Base-by-base conservation (phyloP, 1,140 invertebrate genomes). In the Lucilia sericata region DNA sequence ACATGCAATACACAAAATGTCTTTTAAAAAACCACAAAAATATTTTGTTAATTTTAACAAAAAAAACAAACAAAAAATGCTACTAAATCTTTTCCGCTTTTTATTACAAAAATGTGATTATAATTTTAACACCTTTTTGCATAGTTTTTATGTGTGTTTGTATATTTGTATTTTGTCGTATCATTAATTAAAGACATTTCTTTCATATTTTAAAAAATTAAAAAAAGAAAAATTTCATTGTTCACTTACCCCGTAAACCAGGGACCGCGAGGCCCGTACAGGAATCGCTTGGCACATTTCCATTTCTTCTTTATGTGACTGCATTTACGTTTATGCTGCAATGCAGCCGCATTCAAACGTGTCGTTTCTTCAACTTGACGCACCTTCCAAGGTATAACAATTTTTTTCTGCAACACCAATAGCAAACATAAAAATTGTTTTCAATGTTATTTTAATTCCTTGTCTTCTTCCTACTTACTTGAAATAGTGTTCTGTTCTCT, bases 401-500 rank as follows among this genome's bases (percentile, higher is more conserved):
- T 92, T 87, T 93, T 92, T 55, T 89, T 91, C 93, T 93, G 87
- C n/a, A n/a, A n/a, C n/a, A n/a, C n/a, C n/a, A n/a, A n/a, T n/a
- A 76, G 17, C 12, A 42, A 76, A 60, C 5, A 60, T 21, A 51
- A 2, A 51, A 14, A 76, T 76, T 76, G 14, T 76, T 76, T 81
- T 60, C 51, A 51, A 70, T 12, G 19, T 14, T 65, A 30, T 36
- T n/a, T n/a, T 19, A 55, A 14, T 55, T 14, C 8, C 17, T 55
- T 10, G 42, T 55, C 4, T 55, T 76, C 74, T 42, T 76, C 74
- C 74, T 83, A 47, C 83, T 87, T 87, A 93, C 93, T 91, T 94
- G 92, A 86, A 94, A 94, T 13, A 92, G 92, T 34, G 93, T 91
- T 87, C 93, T 93, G 84, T 93, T 93, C 83, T 94, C 93, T 5